Evolutionary conservation across 2,113 vertebrate genomes (phyloP).

Genomic region (Rallus limicola): DNA sequence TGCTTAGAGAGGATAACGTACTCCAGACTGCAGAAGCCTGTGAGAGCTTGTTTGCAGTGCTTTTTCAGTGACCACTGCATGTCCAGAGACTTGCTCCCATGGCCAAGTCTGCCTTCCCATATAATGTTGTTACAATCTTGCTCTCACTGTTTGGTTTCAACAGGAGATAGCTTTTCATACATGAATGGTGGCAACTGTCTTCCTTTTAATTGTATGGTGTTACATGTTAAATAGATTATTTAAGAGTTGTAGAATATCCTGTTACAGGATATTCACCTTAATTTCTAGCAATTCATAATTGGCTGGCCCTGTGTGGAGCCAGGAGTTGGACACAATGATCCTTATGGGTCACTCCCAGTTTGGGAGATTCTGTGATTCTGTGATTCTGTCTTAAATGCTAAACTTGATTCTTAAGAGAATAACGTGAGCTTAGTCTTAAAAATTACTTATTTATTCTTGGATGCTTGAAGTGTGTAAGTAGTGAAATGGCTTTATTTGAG

Average conservation of each 20-base stretch:
- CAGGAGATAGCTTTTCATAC: neutral
- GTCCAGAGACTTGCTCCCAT: neutral
- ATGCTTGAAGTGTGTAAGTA: neutral
- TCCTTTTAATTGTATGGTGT: neutral
- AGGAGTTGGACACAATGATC: too few species aligned
- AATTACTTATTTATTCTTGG: neutral
- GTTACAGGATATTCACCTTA: neutral
- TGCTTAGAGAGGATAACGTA: neutral
- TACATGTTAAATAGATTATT: neutral
- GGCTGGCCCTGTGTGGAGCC: too few species aligned
- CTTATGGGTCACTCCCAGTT: too few species aligned
- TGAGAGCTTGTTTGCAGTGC: neutral
- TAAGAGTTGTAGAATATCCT: neutral
- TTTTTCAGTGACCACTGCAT: neutral
- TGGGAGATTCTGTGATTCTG: too few species aligned
- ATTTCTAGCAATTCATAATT: neutral
- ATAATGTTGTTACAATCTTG: neutral
- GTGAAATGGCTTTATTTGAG: neutral
- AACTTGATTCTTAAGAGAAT: neutral
- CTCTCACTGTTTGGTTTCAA: neutral
- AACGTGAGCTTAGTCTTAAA: neutral
- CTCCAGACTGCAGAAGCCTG: neutral
- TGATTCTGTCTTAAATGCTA: neutral
- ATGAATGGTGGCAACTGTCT: neutral
- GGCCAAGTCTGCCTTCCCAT: neutral